These are phyloP conservation scores for Barbus barbus DNA, from an alignment of 2,113 vertebrate species.

Conservation along the genomic window DNA sequence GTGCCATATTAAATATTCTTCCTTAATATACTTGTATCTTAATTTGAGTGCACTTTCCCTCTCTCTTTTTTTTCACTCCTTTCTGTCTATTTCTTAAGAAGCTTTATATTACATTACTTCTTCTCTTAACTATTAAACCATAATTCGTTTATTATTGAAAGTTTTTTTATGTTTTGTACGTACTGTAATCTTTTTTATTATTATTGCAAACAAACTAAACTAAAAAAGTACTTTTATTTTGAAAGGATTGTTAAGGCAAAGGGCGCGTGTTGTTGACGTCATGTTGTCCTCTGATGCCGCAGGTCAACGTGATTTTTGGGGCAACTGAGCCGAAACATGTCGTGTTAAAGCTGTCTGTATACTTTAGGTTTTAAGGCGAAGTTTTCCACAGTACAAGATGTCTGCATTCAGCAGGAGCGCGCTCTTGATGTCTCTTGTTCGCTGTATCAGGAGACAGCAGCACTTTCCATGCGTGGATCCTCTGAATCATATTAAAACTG, in stretches of 20 bases:
- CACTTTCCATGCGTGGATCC: neutral
- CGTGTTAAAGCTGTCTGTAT: neutral
- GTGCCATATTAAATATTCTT: too few relatives aligned
- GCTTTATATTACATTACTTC: too few relatives aligned
- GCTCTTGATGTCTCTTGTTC: slow-evolving; percentile 49
- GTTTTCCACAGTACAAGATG: slow-evolving; percentile 54
- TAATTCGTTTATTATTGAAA: too few relatives aligned
- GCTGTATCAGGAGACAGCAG: slow-evolving; percentile 49
- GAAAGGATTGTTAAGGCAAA: neutral
- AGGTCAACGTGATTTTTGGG: slow-evolving; percentile 37
- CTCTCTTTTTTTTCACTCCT: too few relatives aligned
- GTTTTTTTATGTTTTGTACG: too few relatives aligned
- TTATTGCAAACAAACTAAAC: too few relatives aligned
- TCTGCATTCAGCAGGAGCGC: slow-evolving; percentile 47
- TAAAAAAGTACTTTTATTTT: neutral
- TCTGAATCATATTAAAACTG: neutral
- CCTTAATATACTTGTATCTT: too few relatives aligned
- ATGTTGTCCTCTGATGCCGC: slow-evolving; percentile 27
- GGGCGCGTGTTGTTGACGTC: neutral
- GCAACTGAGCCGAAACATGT: neutral
- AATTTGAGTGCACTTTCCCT: too few relatives aligned
- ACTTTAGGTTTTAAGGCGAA: neutral
- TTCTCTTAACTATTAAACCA: too few relatives aligned
- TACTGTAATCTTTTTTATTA: too few relatives aligned
- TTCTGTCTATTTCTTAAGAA: too few relatives aligned